Base-by-base conservation (phyloP, 2,888 invertebrate genomes). In the Monopis laevigella region DNA sequence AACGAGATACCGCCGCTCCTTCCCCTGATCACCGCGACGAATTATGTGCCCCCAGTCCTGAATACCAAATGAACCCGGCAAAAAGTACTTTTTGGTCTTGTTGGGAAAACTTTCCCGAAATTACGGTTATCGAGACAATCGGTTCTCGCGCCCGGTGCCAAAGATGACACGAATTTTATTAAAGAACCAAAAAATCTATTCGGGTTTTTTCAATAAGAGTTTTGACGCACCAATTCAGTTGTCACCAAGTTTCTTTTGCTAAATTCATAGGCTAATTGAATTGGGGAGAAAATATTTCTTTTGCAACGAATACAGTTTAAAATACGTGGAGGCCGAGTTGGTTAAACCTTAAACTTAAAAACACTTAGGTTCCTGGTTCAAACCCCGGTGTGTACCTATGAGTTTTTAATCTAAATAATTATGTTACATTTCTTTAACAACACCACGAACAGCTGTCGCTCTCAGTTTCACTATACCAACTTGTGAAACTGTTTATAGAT, bases 11-110 rank as follows among this genome's bases (percentile, higher is more conserved):
- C 55, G 51, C 51, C 56, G 58, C 60, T 58, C 62, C 58, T 61
- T 54, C 55, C 60, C 55, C 61, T 65, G 69, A 72, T 70, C 69
- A 68, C 59, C 62, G 58, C 59, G 55, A 54, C 63, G 65, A 73
- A 73, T 72, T 71, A 72, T 69, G 64, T 60, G 61, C 55, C 58
- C 51, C 69, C 65, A 60, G 67, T 46, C 55, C 51, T 63, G 73
- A 74, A 74, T 74, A 64, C 61, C 61, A 66, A 73, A 64, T 58
- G 61, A 57, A 58, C 55, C 56, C 55, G 56, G 52, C 53, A 59
- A 60, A 62, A 63, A 63, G 58, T 55, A 59, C 53, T 55, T 56
- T 45, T 55, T 55, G n/a, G n/a, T n/a, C n/a, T n/a, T n/a, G 52
- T 53, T 49, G 55, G 56, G 59, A 59, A 65, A 40, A 65, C 61